Conservation (phyloP, 2,113 vertebrate genomes). For the Plecturocebus donacophilus region DNA sequence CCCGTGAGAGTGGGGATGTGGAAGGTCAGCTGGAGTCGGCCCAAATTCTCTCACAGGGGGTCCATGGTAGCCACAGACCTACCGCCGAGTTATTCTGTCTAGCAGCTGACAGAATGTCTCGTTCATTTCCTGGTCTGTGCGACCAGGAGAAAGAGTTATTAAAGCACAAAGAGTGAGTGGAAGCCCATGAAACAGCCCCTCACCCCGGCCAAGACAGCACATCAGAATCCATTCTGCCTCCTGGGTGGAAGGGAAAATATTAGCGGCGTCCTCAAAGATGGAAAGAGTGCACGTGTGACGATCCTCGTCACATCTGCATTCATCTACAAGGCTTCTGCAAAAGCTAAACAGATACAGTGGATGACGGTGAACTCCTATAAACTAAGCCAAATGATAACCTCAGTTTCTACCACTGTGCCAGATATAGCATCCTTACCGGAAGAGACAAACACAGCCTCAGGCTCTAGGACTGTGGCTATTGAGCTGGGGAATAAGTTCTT, state of each 20-base stretch:
- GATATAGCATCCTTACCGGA: neutral
- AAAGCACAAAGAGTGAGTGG: neutral
- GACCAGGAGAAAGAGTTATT: neutral
- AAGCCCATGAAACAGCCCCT: neutral
- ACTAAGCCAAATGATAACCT: neutral
- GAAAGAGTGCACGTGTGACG: neutral
- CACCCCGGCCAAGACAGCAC: neutral
- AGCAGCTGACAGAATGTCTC: neutral
- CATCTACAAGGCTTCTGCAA: neutral
- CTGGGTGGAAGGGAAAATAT: neutral
- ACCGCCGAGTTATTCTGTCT: neutral
- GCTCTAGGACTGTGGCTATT: neutral
- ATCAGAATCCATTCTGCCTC: neutral
- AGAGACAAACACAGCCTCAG: neutral
- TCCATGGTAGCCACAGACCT: neutral
- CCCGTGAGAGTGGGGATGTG: neutral
- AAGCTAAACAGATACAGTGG: neutral
- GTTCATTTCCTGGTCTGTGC: neutral
- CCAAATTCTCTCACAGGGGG: neutral
- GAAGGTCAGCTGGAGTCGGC: neutral
- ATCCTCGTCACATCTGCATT: neutral
- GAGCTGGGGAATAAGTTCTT: neutral
- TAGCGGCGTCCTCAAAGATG: too few relatives aligned
- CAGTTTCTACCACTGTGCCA: neutral
- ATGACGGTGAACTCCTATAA: accelerated